phyloP scores from a whole-genome alignment of 2,797 vertebrate species.

The Rachycentron canadum region DNA sequence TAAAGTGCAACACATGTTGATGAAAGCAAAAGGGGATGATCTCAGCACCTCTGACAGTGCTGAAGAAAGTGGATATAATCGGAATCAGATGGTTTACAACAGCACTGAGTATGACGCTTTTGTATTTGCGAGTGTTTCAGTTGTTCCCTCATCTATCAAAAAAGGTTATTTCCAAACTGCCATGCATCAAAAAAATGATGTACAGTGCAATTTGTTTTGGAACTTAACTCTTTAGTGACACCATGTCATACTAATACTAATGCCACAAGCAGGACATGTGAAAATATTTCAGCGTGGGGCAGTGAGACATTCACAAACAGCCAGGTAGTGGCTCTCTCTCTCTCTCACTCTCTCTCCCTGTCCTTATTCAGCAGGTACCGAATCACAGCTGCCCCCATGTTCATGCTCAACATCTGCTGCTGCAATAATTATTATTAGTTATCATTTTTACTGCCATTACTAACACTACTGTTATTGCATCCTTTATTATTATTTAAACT shows the following conservation, averaged over 20 bases:
- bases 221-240: not conserved
- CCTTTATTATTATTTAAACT: too few species aligned
- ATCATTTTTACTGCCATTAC: too few species aligned
- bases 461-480: too few species aligned
- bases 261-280: not conserved
- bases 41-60: conserved; percentile 48
- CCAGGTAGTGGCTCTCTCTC: too few species aligned
- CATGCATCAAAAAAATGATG: not conserved
- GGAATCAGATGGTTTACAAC: conserved; percentile 59
- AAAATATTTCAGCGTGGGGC: not conserved
- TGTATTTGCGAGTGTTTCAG: conserved; percentile 14
- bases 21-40: conserved; percentile 50
- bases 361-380: too few species aligned
- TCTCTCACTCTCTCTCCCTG: too few species aligned
- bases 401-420: too few species aligned
- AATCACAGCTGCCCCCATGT: too few species aligned
- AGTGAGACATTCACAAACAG: not conserved
- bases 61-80: conserved; percentile 51
- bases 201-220: not conserved
- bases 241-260: not conserved
- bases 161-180: conserved; percentile 18
- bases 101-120: not conserved
- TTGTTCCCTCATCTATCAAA: conserved; percentile 22
- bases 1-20: conserved; percentile 61
- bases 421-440: too few species aligned